A percentile compares a stretch with the other conserved stretches of the same genome.
These are phyloP conservation scores for Andrena chrysosceles DNA, from an alignment of 2,888 invertebrate genomes.

Conservation along the genomic window DNA sequence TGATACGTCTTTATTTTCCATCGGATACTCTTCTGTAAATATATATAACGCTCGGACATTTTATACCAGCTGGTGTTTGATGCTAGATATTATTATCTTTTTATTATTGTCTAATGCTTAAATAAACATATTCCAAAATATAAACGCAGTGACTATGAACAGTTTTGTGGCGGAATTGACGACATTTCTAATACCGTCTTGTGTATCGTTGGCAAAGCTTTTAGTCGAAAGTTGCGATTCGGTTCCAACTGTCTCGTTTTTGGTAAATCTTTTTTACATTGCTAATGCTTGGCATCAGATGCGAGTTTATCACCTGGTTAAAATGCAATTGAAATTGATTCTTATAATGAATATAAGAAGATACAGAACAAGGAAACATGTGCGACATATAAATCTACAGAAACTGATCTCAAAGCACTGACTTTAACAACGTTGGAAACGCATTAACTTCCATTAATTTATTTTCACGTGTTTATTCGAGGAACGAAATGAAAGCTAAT, in stretches of 20 bases:
- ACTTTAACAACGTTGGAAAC: background rate
- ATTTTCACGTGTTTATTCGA: background rate
- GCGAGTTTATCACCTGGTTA: slow-evolving; percentile 8
- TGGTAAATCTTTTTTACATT: background rate
- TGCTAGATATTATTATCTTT: slow-evolving; percentile 41
- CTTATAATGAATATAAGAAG: background rate
- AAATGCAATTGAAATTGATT: slow-evolving; percentile 5
- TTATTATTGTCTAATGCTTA: slow-evolving; percentile 23
- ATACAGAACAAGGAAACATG: no score
- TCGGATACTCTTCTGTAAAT: slow-evolving; percentile 55
- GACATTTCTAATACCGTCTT: slow-evolving; percentile 2
- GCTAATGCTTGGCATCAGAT: slow-evolving; percentile 48
- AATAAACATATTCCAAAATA: slow-evolving; percentile 47
- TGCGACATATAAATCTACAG: background rate
- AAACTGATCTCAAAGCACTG: background rate
- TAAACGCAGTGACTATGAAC: background rate
- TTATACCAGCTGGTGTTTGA: slow-evolving; percentile 39
- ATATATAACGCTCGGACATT: slow-evolving; percentile 26
- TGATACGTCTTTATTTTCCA: slow-evolving; percentile 61
- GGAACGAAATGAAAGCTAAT: background rate
- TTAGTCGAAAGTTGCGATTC: no score
- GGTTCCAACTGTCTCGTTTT: background rate
- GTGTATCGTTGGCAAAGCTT: no score
- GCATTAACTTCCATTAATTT: background rate
- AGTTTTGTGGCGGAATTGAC: background rate